phyloP scores from a whole-genome alignment of 2,888 invertebrate species.

The Phania funesta region DNA sequence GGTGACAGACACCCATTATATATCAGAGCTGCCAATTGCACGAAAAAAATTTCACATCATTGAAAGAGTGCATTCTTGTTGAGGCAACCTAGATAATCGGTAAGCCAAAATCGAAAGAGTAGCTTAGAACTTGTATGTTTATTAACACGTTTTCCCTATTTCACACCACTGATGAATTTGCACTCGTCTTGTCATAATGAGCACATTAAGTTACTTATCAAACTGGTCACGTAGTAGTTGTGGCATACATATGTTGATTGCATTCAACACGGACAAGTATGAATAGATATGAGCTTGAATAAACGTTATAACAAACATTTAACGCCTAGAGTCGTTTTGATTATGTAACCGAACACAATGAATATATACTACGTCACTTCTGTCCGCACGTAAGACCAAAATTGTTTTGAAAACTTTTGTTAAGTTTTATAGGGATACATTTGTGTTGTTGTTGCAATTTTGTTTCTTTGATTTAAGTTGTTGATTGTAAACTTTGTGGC shows the following conservation, averaged over 20 bases:
- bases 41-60: no score
- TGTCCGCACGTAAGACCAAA: not conserved
- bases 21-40: no score
- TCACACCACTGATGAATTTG: no score
- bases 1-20: no score
- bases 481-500: slow-evolving; percentile 17
- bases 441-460: slow-evolving; percentile 7
- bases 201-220: slow-evolving; percentile 16
- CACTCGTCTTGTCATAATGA: not conserved
- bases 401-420: slow-evolving; percentile 3
- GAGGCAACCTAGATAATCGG: no score
- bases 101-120: no score
- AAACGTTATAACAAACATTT: slow-evolving; percentile 28
- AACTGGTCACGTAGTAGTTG: slow-evolving; percentile 28
- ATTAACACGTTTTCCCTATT: no score
- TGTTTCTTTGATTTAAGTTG: not conserved
- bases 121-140: no score
- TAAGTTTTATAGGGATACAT: not conserved
- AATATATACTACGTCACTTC: not conserved
- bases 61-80: no score
- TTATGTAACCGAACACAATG: slow-evolving; percentile 29
- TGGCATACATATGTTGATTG: slow-evolving; percentile 39
- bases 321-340: slow-evolving; percentile 42
- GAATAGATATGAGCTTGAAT: not conserved
- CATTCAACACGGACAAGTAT: slow-evolving; percentile 16